phyloP scores from a whole-genome alignment of 1,140 invertebrate species.

The Laupala kohalensis region DNA sequence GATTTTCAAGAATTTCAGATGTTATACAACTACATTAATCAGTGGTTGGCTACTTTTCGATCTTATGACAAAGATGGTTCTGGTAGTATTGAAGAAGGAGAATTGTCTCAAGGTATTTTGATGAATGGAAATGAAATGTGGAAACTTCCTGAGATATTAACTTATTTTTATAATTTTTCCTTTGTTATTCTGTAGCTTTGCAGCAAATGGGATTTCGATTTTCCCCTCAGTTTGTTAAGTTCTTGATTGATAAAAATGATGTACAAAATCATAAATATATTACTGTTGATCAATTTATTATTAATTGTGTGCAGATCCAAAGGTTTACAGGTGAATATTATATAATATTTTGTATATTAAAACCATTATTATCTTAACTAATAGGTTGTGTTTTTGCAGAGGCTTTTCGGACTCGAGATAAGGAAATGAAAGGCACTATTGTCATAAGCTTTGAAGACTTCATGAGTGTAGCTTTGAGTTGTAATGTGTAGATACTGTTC shows the following conservation, averaged over 20 bases:
- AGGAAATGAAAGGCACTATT: conserved; percentile 58
- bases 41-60: conserved; percentile 72
- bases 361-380: background rate
- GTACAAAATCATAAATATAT: conserved; percentile 43
- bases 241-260: conserved; percentile 55
- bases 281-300: conserved; percentile 77
- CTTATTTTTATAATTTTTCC: background rate
- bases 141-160: background rate
- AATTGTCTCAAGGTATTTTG: conserved; percentile 54
- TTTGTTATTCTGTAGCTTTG: conserved; percentile 43
- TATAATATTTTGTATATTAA: background rate
- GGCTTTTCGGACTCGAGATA: conserved; percentile 61
- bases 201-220: conserved; percentile 81
- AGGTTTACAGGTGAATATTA: conserved; percentile 46
- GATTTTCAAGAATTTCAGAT: conserved; percentile 75
- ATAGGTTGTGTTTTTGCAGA: conserved; percentile 42
- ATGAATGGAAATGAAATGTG: too few species aligned
- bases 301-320: conserved; percentile 74
- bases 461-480: conserved; percentile 55
- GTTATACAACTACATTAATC: conserved; percentile 77
- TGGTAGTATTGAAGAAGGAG: conserved; percentile 65
- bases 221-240: conserved; percentile 59
- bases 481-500: conserved; percentile 46
- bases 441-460: conserved; percentile 79
- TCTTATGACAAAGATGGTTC: conserved; percentile 70